Percentiles rank a stretch among this genome's conserved stretches.
These are phyloP conservation scores for Pachyseris speciosa DNA, from an alignment of 64 coral and sea anemone species.

Conservation along the genomic window DNA sequence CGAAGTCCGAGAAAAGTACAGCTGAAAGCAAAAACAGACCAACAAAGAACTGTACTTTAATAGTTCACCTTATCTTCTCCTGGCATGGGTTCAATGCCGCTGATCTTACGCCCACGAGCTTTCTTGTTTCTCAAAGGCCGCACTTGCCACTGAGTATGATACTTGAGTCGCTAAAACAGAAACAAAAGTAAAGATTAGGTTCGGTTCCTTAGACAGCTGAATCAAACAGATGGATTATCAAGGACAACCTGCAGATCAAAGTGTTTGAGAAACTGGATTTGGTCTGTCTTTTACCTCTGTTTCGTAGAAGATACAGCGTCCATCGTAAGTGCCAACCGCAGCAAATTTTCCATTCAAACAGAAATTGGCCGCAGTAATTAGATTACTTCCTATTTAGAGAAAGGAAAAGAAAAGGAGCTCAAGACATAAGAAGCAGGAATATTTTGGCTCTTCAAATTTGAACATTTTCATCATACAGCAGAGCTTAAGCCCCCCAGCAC, in stretches of 20 bases:
- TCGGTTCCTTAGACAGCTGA: background rate
- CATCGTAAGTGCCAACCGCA: conserved; percentile 94
- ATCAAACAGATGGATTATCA: background rate
- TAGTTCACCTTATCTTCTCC: conserved; percentile 92
- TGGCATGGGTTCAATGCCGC: conserved; percentile 99
- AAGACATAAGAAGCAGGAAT: background rate
- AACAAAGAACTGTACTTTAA: no score
- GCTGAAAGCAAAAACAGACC: no score
- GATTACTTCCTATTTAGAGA: conserved; percentile 77
- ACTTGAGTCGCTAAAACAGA: conserved; percentile 85
- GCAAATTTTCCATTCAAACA: conserved; percentile 96
- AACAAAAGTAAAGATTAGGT: background rate
- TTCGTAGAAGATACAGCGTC: conserved; percentile 97
- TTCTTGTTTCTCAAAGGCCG: conserved; percentile 84
- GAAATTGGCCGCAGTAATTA: conserved; percentile 99
- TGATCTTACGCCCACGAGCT: conserved; percentile 94
- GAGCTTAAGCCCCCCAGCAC: no score
- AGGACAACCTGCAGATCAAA: background rate
- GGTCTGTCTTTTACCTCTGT: conserved; percentile 75
- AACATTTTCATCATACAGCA: no score
- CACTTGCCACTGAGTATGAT: conserved; percentile 99
- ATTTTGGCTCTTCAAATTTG: no score
- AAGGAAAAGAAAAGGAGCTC: background rate
- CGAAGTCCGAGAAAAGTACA: no score
- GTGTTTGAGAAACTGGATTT: background rate